Conservation (phyloP, 2,113 vertebrate genomes). For the Menidia beryllina region DNA sequence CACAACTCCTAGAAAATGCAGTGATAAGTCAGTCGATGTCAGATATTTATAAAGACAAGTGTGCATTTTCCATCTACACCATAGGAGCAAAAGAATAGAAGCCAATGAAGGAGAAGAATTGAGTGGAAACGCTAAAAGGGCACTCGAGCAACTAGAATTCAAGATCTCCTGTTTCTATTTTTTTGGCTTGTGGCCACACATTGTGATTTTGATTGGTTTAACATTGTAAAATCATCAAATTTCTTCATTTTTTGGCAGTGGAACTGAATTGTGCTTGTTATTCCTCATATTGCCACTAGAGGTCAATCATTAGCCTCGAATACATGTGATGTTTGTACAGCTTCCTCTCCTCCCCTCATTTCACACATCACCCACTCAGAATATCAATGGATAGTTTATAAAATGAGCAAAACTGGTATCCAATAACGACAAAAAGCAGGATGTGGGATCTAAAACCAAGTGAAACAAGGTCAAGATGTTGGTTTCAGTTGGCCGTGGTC, state of each 20-base stretch:
- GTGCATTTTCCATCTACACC: constrained; percentile 4
- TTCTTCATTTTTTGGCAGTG: not conserved
- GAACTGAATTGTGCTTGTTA: constrained; percentile 14
- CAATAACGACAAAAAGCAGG: constrained; percentile 3
- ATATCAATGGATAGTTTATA: not conserved
- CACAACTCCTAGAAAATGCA: not conserved
- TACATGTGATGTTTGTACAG: too few relatives aligned
- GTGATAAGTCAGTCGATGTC: not conserved
- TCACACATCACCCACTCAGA: not conserved
- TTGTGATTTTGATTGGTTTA: constrained; percentile 1
- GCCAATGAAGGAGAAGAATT: not conserved
- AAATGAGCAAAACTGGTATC: not conserved
- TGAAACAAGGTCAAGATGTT: constrained; percentile 38
- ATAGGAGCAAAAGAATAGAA: not conserved
- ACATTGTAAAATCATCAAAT: not conserved
- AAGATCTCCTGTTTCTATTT: not conserved
- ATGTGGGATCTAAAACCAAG: not conserved
- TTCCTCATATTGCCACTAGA: constrained; percentile 22
- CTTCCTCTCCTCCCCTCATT: not conserved
- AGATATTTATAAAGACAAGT: not conserved
- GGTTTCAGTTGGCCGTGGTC: constrained; percentile 16
- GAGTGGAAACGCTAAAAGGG: not conserved
- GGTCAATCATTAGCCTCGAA: constrained; percentile 42
- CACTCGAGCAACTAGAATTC: not conserved
- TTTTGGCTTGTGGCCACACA: not conserved